Evolutionary conservation across 2,113 vertebrate genomes (phyloP).

Genomic region (Neofelis nebulosa): DNA sequence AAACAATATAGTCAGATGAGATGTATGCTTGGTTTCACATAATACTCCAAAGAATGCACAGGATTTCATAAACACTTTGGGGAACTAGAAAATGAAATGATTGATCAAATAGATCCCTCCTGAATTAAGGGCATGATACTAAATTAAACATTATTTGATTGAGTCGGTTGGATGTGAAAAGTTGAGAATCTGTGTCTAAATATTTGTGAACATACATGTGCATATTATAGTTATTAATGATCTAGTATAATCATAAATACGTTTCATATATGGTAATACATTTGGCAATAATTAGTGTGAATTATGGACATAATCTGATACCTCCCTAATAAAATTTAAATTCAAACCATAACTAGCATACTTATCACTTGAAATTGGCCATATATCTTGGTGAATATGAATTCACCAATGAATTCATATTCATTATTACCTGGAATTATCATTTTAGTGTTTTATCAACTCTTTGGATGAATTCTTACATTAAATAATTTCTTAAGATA

Average conservation of each 20-base stretch:
- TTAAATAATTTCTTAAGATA: not conserved
- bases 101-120: not conserved
- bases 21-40: not conserved
- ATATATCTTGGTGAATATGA: not conserved
- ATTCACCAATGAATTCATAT: not conserved
- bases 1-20: not conserved
- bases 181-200: constrained; percentile 9
- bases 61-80: not conserved
- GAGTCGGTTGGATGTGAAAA: not conserved
- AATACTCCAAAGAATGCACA: not conserved
- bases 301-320: constrained; percentile 11
- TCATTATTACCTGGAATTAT: not conserved
- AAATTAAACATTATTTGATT: not conserved
- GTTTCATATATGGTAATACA: not conserved
- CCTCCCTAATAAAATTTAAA: constrained; percentile 12
- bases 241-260: not conserved
- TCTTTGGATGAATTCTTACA: not conserved
- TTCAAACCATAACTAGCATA: not conserved
- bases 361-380: not conserved
- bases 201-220: not conserved
- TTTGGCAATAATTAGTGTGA: constrained; percentile 12
- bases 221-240: constrained; percentile 6
- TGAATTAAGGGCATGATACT: not conserved
- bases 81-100: not conserved
- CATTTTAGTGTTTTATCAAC: not conserved